Evolutionary conservation across 2,113 vertebrate genomes (phyloP).

Genomic region (Scatophagus argus): DNA sequence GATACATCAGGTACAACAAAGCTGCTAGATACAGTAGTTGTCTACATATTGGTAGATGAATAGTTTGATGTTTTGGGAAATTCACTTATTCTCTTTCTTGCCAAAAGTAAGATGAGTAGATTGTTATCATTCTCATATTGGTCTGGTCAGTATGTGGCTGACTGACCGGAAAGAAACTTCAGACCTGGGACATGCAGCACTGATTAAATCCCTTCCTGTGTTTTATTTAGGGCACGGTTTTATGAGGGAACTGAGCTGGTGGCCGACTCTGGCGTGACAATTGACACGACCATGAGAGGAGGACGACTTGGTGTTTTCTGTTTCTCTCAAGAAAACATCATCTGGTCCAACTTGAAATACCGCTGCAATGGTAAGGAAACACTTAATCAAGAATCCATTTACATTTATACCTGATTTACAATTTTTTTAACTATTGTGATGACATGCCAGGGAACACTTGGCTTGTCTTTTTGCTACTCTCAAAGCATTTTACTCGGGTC

Average conservation of each 20-base stretch:
- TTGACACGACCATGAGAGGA: constrained; percentile 98
- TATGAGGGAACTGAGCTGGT: constrained; percentile 96
- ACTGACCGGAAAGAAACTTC: too few relatives aligned
- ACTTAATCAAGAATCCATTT: background rate
- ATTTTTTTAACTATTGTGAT: background rate
- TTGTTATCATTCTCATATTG: background rate
- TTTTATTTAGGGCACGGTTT: constrained; percentile 88
- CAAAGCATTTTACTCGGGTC: background rate
- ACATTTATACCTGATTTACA: too few relatives aligned
- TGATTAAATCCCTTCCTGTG: background rate
- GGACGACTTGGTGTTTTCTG: constrained; percentile 98
- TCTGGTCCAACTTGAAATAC: constrained; percentile 99
- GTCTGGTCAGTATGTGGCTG: background rate
- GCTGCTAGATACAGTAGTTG: background rate
- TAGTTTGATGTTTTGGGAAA: background rate
- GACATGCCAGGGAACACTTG: background rate
- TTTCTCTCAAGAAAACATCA: constrained; percentile 99
- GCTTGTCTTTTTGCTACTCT: background rate
- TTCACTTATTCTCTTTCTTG: background rate
- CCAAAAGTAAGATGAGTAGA: background rate
- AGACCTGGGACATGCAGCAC: too few relatives aligned
- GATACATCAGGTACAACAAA: constrained; percentile 91
- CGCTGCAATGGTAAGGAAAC: constrained; percentile 93
- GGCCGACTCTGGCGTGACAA: constrained; percentile 97
- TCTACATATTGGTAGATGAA: background rate